These are phyloP conservation scores for Triplophysa dalaica DNA, from an alignment of 2,113 vertebrate species.

Conservation along the genomic window DNA sequence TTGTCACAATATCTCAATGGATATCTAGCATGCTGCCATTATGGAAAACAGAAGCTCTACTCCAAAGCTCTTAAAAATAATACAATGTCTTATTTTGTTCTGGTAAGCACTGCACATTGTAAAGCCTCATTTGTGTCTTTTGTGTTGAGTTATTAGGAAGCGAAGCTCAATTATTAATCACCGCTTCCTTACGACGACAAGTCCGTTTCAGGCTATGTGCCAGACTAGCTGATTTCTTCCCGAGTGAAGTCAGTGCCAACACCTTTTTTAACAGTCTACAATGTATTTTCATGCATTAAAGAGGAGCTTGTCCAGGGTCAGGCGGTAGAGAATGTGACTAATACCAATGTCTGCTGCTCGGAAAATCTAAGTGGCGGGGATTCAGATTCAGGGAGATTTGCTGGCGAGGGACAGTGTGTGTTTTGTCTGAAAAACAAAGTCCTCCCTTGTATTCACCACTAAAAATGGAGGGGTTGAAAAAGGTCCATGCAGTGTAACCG, in stretches of 20 bases:
- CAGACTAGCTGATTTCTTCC: neutral
- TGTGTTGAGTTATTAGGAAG: neutral
- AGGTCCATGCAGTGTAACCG: slow-evolving; percentile 21
- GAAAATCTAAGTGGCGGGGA: neutral
- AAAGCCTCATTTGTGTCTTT: slow-evolving; percentile 2
- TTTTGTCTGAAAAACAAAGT: slow-evolving; percentile 3
- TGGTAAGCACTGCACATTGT: neutral
- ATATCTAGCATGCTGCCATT: neutral
- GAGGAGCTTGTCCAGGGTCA: slow-evolving; percentile 15
- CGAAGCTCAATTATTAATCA: slow-evolving; percentile 43
- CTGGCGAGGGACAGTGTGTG: neutral
- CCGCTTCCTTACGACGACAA: neutral
- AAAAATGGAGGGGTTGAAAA: slow-evolving; percentile 16
- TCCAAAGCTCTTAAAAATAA: neutral
- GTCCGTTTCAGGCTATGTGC: slow-evolving; percentile 9
- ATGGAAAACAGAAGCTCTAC: neutral
- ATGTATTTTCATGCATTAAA: slow-evolving; percentile 49
- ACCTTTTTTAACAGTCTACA: slow-evolving; percentile 30
- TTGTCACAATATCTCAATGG: slow-evolving; percentile 10
- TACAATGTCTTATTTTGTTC: neutral
- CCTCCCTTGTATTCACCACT: neutral
- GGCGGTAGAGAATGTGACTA: slow-evolving; percentile 28
- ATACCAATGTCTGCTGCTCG: slow-evolving; percentile 1
- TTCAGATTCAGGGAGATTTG: neutral
- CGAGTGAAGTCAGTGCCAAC: slow-evolving; percentile 20